Base-by-base conservation (phyloP, 2,113 vertebrate genomes). In the Lophotis ruficrista region DNA sequence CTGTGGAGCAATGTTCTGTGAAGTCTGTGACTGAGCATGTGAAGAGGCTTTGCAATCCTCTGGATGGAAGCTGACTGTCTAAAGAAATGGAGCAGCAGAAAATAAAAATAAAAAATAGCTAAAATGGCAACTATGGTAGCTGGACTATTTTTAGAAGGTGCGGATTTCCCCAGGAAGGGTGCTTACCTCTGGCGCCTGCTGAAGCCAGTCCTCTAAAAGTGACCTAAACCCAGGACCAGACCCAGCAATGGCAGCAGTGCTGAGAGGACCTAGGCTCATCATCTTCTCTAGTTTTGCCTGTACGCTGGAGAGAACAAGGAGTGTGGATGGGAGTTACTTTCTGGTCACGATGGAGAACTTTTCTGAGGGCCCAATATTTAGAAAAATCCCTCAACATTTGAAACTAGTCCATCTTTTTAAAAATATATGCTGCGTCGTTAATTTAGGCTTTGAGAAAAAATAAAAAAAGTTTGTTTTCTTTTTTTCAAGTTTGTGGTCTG, bases 401-500 rank as follows among this genome's bases (percentile, higher is more conserved):
- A 91, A 92, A 85, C 45, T 88, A 83, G 86, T 72, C 11, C 60
- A 76, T 54, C 77, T 87, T 89, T 93, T 93, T 1, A 92, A 96
- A 96, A 93, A 97, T 92, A 91, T 20, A 96, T 77, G 70, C 76
- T 57, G 64, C 77, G 91, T 91, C 9, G 3, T 96, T 97, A 95
- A 96, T 96, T 97, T 93, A 94, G 83, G 77, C 90, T 94, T 96
- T 51, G 77, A 90, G 60, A 13, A 43, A 37, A 83, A 85, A n/a
- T n/a, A n/a, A 35, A 37, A 64, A 43, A 93, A 86, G 83, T 94
- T 93, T 96, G 90, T 96, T 95, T 94, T 73, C 62, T 91, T 93
- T 89, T 91, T 85, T 95, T 97, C 92, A 94, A 91, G 95, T 97
- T 96, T 94, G 82, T 75, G 92, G 93, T 95, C 76, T 97, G 97